Evolutionary conservation across 2,797 vertebrate genomes (phyloP).

Genomic region (Geotrypetes seraphini): DNA sequence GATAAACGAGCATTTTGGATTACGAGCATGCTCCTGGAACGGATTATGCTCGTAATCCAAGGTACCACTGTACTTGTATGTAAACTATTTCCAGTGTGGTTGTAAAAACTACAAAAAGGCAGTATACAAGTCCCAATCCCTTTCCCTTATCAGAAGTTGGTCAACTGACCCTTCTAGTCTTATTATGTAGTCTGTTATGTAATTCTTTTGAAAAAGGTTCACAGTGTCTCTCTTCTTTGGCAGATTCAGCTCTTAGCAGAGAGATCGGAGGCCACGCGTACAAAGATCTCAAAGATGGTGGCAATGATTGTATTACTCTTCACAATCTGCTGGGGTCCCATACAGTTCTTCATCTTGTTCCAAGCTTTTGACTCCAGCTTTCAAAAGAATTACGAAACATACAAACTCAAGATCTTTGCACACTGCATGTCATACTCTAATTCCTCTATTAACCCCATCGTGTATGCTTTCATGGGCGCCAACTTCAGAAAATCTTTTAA

Average conservation of each 20-base stretch:
- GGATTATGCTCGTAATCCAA: too few species aligned
- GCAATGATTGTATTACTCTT: slow-evolving; percentile 54
- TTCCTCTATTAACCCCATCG: slow-evolving; percentile 54
- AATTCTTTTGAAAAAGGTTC: too few species aligned
- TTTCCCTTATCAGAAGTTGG: too few species aligned
- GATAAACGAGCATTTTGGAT: too few species aligned
- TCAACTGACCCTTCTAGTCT: too few species aligned
- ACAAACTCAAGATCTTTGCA: slow-evolving; percentile 63
- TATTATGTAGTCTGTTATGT: too few species aligned
- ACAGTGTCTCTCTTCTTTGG: too few species aligned
- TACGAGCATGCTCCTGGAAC: too few species aligned
- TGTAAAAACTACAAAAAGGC: too few species aligned
- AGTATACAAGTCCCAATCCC: too few species aligned
- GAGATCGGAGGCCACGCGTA: slow-evolving; percentile 39
- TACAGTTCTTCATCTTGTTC: slow-evolving; percentile 57
- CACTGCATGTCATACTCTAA: slow-evolving; percentile 68
- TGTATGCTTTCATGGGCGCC: slow-evolving; percentile 62
- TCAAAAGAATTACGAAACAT: slow-evolving; percentile 39
- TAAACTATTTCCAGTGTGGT: too few species aligned
- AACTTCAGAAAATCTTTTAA: slow-evolving; percentile 63
- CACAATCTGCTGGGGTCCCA: slow-evolving; percentile 53
- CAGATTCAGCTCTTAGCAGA: slow-evolving; percentile 46
- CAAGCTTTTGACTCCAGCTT: slow-evolving; percentile 45
- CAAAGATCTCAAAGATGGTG: slow-evolving; percentile 54
- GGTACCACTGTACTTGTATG: too few species aligned